Percentiles rank a stretch among this genome's conserved stretches.
phyloP scores from a whole-genome alignment of 1,140 invertebrate genomes.

The Leguminivora glycinivorella region DNA sequence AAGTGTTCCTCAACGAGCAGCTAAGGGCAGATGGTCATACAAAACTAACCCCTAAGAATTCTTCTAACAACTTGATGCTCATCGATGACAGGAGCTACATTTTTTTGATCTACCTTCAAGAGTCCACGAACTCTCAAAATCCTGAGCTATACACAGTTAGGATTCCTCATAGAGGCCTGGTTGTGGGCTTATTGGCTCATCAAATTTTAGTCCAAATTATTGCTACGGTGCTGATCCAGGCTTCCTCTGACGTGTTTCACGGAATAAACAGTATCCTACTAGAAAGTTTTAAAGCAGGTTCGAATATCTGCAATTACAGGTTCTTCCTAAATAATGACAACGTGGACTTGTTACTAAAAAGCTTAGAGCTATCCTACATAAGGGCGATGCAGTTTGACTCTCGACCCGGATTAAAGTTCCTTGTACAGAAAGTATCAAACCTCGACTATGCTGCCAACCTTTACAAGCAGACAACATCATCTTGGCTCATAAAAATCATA shows the following conservation, averaged over 20 bases:
- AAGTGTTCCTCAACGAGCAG: slow-evolving; percentile 84
- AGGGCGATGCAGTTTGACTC: slow-evolving; percentile 92
- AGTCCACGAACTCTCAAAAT: slow-evolving; percentile 85
- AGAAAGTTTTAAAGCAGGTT: slow-evolving; percentile 79
- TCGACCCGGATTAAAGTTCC: slow-evolving; percentile 93
- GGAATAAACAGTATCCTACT: slow-evolving; percentile 80
- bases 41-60: slow-evolving; percentile 65
- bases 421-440: slow-evolving; percentile 95
- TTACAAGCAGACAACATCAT: slow-evolving; percentile 94
- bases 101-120: slow-evolving; percentile 92
- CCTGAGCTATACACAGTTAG: slow-evolving; percentile 89
- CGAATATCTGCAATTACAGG: slow-evolving; percentile 77
- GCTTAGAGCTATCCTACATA: slow-evolving; percentile 89
- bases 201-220: slow-evolving; percentile 95
- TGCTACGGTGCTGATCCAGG: slow-evolving; percentile 88
- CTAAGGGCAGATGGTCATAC: slow-evolving; percentile 64
- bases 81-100: slow-evolving; percentile 92
- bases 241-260: slow-evolving; percentile 81
- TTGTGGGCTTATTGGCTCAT: slow-evolving; percentile 93
- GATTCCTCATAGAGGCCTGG: slow-evolving; percentile 91
- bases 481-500: slow-evolving; percentile 94
- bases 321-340: slow-evolving; percentile 79
- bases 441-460: slow-evolving; percentile 93
- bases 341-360: slow-evolving; percentile 86
- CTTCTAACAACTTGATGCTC: slow-evolving; percentile 68